Evolutionary conservation across 2,797 vertebrate species (phyloP), one percentile per base, ranked within the genome.

Genomic region (Microcaecilia unicolor): DNA sequence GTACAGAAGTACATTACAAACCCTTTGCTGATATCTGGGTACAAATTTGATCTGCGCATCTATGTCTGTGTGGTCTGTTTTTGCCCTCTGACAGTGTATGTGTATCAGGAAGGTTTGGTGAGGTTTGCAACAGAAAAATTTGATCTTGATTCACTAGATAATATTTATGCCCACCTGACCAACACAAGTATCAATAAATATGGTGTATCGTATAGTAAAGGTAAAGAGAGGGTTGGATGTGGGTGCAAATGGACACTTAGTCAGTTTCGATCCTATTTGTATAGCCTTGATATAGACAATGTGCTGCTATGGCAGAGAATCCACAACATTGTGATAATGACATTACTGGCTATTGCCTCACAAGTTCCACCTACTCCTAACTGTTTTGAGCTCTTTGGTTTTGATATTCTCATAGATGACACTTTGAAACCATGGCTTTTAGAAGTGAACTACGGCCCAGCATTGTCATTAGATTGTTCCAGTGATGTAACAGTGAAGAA

Each of bases 121-220:
- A 70, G 83, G 4, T 91, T 91, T 14, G 80, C 85, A 6, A 90
- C 81, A 0, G 87, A 89, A 32, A 91, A 87, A 45, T 86, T 86
- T 39, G 67, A 64, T 60, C 80, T 90, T 2, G 7, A 22, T 0
- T 72, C 74, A 13, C 35, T 87, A 51, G 61, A 67, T 5, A 86
- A 89, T 10, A 21, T 64, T 7, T 88, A 70, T 10, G 59, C 84
- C n/a, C 89, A 86, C 15, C 48, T 91, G 56, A 92, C 88, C 37
- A 89, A 90, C 64, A 86, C 86, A 28, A 92, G 85, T 66, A 86
- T 89, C 67, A 88, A 87, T 23, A 87, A 80, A 37, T 64, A 71
- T 0, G 76, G 88, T 3, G 70, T 73, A 7, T 85, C 82, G 1
- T 90, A 86, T 11, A 48, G 48, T 27, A 58, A 55, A 2, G 44